A percentile compares a stretch with the other conserved stretches of the same genome.
Conservation (phyloP, 2,888 invertebrate species). For the Drosophila falleni region DNA sequence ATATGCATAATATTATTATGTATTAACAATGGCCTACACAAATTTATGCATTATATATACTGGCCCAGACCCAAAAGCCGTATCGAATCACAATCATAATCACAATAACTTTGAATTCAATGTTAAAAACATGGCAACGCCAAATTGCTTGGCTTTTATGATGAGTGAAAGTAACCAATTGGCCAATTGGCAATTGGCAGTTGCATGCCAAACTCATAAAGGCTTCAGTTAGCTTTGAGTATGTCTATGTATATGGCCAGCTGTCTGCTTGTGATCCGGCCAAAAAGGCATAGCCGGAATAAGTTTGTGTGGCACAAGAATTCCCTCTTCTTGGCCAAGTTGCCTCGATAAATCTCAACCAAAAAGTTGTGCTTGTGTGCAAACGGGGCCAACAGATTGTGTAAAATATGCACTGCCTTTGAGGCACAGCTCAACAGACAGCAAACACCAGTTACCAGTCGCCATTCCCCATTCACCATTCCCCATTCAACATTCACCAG, state of each 20-base stretch:
- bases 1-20: slow-evolving; percentile 63
- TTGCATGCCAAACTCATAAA: too few species aligned
- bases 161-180: slow-evolving; percentile 40
- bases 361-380: slow-evolving; percentile 62
- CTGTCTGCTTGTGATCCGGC: slow-evolving; percentile 35
- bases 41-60: slow-evolving; percentile 61
- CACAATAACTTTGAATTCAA: slow-evolving; percentile 31
- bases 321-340: slow-evolving; percentile 60
- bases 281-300: slow-evolving; percentile 72
- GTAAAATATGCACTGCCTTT: slow-evolving; percentile 71
- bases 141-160: slow-evolving; percentile 48
- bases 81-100: slow-evolving; percentile 16
- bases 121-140: slow-evolving; percentile 29
- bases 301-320: slow-evolving; percentile 53
- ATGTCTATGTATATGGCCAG: slow-evolving; percentile 8
- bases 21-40: slow-evolving; percentile 1
- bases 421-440: slow-evolving; percentile 39
- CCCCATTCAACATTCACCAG: slow-evolving; percentile 18
- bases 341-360: slow-evolving; percentile 70
- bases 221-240: slow-evolving; percentile 25
- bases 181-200: too few species aligned
- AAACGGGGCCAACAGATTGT: slow-evolving; percentile 55
- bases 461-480: slow-evolving; percentile 25
- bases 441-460: slow-evolving; percentile 18
- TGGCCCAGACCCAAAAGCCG: background rate